Conservation (phyloP, 2,113 vertebrate genomes). For the Cololabis saira region DNA sequence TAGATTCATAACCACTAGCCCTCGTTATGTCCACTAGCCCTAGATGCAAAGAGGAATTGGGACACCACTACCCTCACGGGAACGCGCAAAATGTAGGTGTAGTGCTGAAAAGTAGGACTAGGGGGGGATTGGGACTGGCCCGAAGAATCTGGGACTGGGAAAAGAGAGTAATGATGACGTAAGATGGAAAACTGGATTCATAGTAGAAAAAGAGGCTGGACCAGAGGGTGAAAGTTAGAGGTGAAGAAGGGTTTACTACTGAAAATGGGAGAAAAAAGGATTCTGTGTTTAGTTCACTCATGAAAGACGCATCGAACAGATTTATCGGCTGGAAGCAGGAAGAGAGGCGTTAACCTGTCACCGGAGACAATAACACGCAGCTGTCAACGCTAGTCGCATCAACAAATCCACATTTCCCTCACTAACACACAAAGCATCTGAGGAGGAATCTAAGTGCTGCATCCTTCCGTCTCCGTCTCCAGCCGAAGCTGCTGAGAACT, state of each 20-base stretch:
- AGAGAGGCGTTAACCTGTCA: conserved; percentile 31
- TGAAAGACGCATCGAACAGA: not conserved
- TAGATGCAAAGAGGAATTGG: too few species aligned
- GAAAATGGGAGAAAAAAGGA: not conserved
- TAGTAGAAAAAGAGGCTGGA: conserved; percentile 6
- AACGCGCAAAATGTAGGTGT: too few species aligned
- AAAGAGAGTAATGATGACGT: not conserved
- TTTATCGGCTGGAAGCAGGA: conserved; percentile 6
- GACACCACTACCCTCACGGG: too few species aligned
- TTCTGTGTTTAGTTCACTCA: not conserved
- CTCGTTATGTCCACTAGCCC: too few species aligned
- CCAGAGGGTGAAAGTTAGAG: conserved; percentile 8
- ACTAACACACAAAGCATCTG: conserved; percentile 39
- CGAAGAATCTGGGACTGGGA: not conserved
- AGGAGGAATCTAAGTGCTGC: conserved; percentile 15
- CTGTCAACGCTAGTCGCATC: conserved; percentile 40
- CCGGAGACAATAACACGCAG: conserved; percentile 22
- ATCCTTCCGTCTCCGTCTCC: conserved; percentile 47
- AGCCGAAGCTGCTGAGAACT: conserved; percentile 27
- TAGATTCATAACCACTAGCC: too few species aligned
- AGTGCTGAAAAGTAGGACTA: too few species aligned
- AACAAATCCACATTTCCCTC: conserved; percentile 40
- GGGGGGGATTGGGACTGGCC: too few species aligned
- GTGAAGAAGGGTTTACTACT: conserved; percentile 7
- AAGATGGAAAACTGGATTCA: not conserved